Evolutionary conservation across 2,113 vertebrate genomes (phyloP).

Genomic region (Oryzias celebensis): DNA sequence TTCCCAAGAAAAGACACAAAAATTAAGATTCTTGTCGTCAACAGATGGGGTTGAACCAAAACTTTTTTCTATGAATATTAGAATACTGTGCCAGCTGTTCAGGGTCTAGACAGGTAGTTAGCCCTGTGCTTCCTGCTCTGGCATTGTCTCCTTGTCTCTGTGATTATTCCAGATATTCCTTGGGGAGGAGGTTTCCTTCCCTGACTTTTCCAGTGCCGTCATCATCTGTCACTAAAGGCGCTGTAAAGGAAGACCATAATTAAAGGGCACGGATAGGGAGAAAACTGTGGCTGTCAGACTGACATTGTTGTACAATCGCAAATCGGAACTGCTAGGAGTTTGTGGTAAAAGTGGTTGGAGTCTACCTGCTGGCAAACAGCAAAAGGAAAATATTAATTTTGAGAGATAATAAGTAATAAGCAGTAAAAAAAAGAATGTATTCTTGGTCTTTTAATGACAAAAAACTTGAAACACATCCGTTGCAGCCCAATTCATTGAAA

Average conservation of each 20-base stretch:
- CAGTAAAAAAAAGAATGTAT: no score
- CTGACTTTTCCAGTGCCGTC: constrained; percentile 34
- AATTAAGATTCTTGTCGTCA: constrained; percentile 4
- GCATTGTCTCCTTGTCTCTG: constrained; percentile 29
- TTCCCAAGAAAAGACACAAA: not conserved
- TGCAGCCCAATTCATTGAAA: constrained; percentile 13
- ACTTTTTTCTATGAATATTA: constrained; percentile 9
- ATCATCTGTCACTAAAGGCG: constrained; percentile 43
- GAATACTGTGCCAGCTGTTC: constrained; percentile 35
- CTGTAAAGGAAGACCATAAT: constrained; percentile 53
- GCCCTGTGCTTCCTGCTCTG: constrained; percentile 21
- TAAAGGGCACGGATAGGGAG: constrained; percentile 47
- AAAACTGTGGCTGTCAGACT: constrained; percentile 24
- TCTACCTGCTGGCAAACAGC: not conserved
- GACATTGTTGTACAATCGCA: constrained; percentile 32
- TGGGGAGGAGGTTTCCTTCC: constrained; percentile 39
- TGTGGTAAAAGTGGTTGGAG: constrained; percentile 11
- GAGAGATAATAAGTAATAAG: no score
- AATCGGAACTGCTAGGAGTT: constrained; percentile 27
- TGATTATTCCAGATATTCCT: constrained; percentile 43
- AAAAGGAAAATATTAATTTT: no score
- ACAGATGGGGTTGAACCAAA: not conserved
- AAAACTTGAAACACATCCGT: no score
- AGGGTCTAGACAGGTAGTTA: constrained; percentile 54
- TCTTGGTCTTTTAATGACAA: no score